These are phyloP conservation scores for Bombyx huttoni DNA, from an alignment of 2,888 invertebrate species.

Conservation along the genomic window DNA sequence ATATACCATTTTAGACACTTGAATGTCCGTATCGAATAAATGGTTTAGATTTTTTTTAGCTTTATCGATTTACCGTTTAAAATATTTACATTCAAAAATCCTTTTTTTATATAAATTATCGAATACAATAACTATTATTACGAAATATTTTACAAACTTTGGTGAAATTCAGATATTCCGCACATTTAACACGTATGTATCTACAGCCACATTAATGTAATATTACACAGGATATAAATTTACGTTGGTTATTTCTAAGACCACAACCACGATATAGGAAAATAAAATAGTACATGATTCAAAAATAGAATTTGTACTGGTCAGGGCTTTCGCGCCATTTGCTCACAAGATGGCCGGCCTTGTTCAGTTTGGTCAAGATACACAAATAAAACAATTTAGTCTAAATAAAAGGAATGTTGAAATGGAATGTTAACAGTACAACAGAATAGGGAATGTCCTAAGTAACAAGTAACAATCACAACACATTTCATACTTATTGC, in stretches of 20 bases:
- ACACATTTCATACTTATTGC: slow-evolving; percentile 69
- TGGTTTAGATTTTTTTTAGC: slow-evolving; percentile 47
- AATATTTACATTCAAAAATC: slow-evolving; percentile 67
- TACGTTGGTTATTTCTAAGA: slow-evolving; percentile 11
- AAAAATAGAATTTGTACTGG: neutral
- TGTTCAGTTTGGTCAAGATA: slow-evolving; percentile 1
- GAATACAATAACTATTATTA: slow-evolving; percentile 64
- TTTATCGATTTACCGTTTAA: slow-evolving; percentile 28
- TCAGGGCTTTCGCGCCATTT: neutral
- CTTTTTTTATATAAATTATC: slow-evolving; percentile 36
- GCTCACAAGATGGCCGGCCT: neutral
- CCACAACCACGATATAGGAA: slow-evolving; percentile 10
- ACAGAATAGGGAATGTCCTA: slow-evolving; percentile 38
- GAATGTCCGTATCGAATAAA: slow-evolving; percentile 50
- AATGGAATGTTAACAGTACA: slow-evolving; percentile 58
- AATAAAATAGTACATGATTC: neutral
- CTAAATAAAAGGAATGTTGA: slow-evolving; percentile 40
- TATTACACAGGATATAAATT: slow-evolving; percentile 16
- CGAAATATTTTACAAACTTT: slow-evolving; percentile 72
- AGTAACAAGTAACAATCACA: slow-evolving; percentile 57
- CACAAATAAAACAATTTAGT: neutral
- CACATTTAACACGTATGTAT: slow-evolving; percentile 56
- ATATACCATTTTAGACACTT: slow-evolving; percentile 65
- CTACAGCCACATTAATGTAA: slow-evolving; percentile 40
- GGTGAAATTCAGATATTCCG: slow-evolving; percentile 66